These are phyloP conservation scores for Sebastes iracundus DNA, from an alignment of 2,797 vertebrate genomes.

Conservation along the genomic window DNA sequence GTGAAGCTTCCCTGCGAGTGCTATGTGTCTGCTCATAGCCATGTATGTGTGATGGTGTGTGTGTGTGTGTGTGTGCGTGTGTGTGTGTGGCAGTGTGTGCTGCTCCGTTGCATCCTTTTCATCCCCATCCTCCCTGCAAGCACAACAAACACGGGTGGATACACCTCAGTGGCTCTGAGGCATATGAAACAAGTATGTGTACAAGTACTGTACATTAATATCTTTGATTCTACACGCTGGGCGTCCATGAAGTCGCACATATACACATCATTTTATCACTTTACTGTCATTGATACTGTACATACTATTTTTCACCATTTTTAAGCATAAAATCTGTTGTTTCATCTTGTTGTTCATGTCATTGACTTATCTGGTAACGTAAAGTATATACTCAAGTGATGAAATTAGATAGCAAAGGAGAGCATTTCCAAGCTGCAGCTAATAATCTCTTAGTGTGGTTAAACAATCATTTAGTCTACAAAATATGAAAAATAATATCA, in stretches of 20 bases:
- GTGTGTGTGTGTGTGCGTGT: not conserved
- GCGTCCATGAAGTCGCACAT: not conserved
- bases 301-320: not conserved
- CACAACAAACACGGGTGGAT: slow-evolving; percentile 37
- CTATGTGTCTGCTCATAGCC: slow-evolving; percentile 27
- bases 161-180: slow-evolving; percentile 23
- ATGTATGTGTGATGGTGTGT: not conserved
- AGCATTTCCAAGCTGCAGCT: not conserved
- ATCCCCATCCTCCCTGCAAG: slow-evolving; percentile 31
- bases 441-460: not conserved
- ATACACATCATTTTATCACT: not conserved
- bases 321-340: not conserved
- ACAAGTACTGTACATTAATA: not conserved
- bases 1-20: slow-evolving; percentile 32
- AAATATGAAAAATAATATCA: not conserved
- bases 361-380: not conserved
- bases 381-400: not conserved
- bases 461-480: not conserved
- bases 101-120: slow-evolving; percentile 38
- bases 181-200: not conserved
- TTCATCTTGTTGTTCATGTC: not conserved
- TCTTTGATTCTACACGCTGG: not conserved
- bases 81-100: not conserved
- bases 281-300: not conserved
- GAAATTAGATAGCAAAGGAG: not conserved